Conservation (phyloP, 2,797 vertebrate genomes). For the Corythornis leucogaster region DNA sequence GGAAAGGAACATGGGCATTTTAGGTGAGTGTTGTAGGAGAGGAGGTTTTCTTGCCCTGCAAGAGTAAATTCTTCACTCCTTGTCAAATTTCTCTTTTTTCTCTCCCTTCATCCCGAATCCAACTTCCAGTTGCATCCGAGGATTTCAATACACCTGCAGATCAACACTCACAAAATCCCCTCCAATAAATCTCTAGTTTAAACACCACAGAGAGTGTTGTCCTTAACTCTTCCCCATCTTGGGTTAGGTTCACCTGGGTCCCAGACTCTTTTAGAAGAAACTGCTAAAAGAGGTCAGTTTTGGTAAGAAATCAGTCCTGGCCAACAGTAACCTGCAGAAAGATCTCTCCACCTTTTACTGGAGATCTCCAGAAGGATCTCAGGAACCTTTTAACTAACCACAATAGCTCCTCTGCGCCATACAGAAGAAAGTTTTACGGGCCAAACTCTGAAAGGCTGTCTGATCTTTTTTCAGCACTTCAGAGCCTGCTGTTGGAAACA, state of each 20-base stretch:
- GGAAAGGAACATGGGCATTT: background rate
- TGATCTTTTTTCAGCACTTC: background rate
- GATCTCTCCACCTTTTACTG: background rate
- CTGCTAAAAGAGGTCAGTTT: background rate
- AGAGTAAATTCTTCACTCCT: background rate
- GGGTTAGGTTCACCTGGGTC: background rate
- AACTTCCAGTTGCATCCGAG: background rate
- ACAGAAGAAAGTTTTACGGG: background rate
- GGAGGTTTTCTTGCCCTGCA: background rate
- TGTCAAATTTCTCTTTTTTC: background rate
- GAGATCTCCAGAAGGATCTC: background rate
- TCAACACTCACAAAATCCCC: background rate
- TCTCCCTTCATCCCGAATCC: background rate
- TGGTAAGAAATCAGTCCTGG: constrained; percentile 2
- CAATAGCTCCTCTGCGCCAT: background rate
- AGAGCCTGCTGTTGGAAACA: background rate
- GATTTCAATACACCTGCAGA: background rate
- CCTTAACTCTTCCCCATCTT: background rate
- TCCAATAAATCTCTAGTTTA: background rate
- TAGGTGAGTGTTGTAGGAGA: background rate
- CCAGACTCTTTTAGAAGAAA: background rate
- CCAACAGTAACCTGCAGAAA: constrained; percentile 5
- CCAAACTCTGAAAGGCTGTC: background rate
- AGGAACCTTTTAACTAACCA: background rate
- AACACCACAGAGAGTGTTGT: background rate